phyloP scores from a whole-genome alignment of 64 coral and sea anemone species.

The Stichodactyla helianthus region DNA sequence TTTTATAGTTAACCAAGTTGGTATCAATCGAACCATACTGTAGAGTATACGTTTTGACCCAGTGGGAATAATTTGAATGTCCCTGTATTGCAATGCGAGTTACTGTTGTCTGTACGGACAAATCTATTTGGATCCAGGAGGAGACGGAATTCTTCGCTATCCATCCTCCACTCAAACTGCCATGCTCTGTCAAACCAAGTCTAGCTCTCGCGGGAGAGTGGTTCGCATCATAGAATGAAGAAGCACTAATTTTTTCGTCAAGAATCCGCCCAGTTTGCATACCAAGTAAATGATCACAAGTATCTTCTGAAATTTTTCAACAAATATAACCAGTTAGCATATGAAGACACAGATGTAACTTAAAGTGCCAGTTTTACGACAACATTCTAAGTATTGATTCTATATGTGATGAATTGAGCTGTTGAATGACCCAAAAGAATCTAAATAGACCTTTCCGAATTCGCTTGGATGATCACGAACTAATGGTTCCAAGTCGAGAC shows the following conservation, averaged over 20 bases:
- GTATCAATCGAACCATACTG: neutral
- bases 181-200: neutral
- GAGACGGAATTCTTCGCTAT: neutral
- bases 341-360: too few species aligned
- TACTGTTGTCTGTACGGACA: neutral
- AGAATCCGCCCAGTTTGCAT: neutral
- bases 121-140: neutral
- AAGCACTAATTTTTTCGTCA: neutral
- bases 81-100: conserved; percentile 6
- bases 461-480: too few species aligned
- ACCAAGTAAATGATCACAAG: neutral
- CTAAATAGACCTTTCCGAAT: too few species aligned
- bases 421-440: too few species aligned
- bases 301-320: neutral
- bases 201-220: neutral
- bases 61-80: neutral
- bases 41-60: conserved; percentile 2
- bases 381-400: too few species aligned
- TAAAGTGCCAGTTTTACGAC: too few species aligned
- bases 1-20: neutral
- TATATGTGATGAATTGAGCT: too few species aligned
- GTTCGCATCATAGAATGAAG: neutral
- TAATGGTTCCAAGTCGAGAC: too few species aligned
- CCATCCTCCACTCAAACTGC: neutral
- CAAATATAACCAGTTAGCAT: neutral